A percentile compares a stretch with the other conserved stretches of the same genome.
Evolutionary conservation across 2,113 vertebrate genomes (phyloP).

Genomic region (Lamprologus speciosus): DNA sequence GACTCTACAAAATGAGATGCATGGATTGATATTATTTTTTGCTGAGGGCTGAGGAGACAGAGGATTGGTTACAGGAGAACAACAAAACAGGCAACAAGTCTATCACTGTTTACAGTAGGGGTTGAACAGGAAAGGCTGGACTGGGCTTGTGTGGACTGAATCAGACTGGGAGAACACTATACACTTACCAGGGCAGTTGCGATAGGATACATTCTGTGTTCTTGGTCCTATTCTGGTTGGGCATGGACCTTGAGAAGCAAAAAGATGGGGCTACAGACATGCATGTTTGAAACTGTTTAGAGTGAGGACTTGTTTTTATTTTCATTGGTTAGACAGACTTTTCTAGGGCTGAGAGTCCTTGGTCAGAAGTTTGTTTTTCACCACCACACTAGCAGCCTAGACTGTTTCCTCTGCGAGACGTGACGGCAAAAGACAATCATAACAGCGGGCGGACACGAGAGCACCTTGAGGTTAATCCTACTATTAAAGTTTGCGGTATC

Average conservation of each 20-base stretch:
- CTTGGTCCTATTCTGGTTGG: slow-evolving; percentile 68
- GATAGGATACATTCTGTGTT: slow-evolving; percentile 70
- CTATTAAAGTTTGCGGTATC: slow-evolving; percentile 46
- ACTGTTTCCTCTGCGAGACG: slow-evolving; percentile 19
- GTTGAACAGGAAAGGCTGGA: slow-evolving; percentile 38
- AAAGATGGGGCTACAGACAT: slow-evolving; percentile 65
- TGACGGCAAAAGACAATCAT: slow-evolving; percentile 25
- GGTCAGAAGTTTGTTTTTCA: neutral
- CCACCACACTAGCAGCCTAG: neutral
- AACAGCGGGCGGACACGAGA: slow-evolving; percentile 38
- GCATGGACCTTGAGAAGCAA: slow-evolving; percentile 73
- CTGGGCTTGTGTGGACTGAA: slow-evolving; percentile 46
- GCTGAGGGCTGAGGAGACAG: neutral
- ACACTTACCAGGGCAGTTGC: slow-evolving; percentile 69
- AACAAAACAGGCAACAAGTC: slow-evolving; percentile 21
- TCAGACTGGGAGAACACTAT: slow-evolving; percentile 57
- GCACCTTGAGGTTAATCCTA: slow-evolving; percentile 54
- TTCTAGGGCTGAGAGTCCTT: slow-evolving; percentile 11
- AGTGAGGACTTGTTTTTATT: slow-evolving; percentile 15
- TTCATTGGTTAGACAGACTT: slow-evolving; percentile 1
- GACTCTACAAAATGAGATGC: neutral
- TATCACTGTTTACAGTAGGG: slow-evolving; percentile 36
- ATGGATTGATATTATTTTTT: neutral
- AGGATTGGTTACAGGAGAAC: slow-evolving; percentile 21
- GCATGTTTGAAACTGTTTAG: slow-evolving; percentile 40